These are phyloP conservation scores for Drosophila diplacantha DNA, from an alignment of 2,888 invertebrate genomes.

Conservation along the genomic window DNA sequence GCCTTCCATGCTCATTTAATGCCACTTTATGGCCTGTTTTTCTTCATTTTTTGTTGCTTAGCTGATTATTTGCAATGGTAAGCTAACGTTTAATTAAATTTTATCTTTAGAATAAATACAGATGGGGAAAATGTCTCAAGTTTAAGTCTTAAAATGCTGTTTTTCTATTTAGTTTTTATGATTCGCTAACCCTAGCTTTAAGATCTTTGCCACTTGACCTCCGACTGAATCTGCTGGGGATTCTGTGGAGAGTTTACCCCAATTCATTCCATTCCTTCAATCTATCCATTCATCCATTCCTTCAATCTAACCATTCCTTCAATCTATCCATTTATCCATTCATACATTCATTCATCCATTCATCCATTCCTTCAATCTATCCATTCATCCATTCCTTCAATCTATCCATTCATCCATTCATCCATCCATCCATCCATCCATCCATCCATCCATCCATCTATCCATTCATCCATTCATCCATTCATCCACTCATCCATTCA, in stretches of 20 bases:
- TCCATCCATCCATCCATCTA: conserved; percentile 14
- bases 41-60: neutral
- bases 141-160: neutral
- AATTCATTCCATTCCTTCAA: no score
- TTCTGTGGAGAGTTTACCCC: conserved; percentile 4
- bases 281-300: neutral
- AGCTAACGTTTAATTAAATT: neutral
- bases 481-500: conserved; percentile 6
- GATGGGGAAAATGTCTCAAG: neutral
- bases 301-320: no score
- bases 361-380: conserved; percentile 18
- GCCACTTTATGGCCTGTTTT: neutral
- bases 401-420: no score
- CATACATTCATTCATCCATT: conserved; percentile 4
- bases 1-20: conserved; percentile 14
- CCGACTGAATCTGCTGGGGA: neutral
- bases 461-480: conserved; percentile 5
- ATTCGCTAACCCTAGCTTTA: neutral
- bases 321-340: neutral
- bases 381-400: neutral
- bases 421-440: conserved; percentile 13
- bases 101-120: neutral
- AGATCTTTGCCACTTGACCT: conserved; percentile 13
- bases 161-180: no score
- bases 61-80: neutral